A percentile compares a stretch with the other conserved stretches of the same genome.
These are phyloP conservation scores for Siphonodentalium dalli DNA, from an alignment of 2,888 invertebrate species.

Conservation along the genomic window DNA sequence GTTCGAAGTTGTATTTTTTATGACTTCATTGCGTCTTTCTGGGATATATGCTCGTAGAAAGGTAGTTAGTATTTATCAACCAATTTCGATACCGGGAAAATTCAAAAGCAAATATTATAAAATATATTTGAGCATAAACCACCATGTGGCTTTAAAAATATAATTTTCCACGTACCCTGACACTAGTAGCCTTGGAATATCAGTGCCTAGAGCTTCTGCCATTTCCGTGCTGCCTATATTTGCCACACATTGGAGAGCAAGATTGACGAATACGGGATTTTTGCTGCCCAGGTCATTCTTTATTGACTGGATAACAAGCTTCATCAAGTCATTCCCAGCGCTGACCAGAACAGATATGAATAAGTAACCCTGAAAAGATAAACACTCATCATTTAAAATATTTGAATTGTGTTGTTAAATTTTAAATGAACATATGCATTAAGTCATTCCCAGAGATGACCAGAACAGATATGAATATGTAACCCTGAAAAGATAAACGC, in stretches of 20 bases:
- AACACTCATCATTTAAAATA: not conserved
- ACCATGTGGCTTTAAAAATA: no score
- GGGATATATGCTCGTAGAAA: no score
- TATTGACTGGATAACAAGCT: constrained; percentile 98
- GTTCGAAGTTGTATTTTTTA: no score
- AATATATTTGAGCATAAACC: no score
- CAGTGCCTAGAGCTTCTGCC: constrained; percentile 99
- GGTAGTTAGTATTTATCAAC: no score
- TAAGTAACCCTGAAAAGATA: constrained; percentile 84
- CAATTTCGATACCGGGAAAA: no score
- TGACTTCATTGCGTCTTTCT: no score
- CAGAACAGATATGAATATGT: constrained; percentile 90
- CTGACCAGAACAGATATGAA: constrained; percentile 99
- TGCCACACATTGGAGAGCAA: constrained; percentile 98
- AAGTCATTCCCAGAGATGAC: not conserved
- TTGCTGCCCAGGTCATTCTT: constrained; percentile 93
- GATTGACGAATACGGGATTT: constrained; percentile 97
- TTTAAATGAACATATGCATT: not conserved
- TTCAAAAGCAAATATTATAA: no score
- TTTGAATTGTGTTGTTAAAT: no score
- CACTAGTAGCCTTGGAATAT: constrained; percentile 97
- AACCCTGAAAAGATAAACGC: constrained; percentile 77
- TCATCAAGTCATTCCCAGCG: constrained; percentile 98
- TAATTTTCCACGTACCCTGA: constrained; percentile 76
- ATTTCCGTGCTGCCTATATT: constrained; percentile 99